A percentile compares a stretch with the other conserved stretches of the same genome.
Conservation (phyloP, 2,797 vertebrate genomes). For the Valencia hispanica region DNA sequence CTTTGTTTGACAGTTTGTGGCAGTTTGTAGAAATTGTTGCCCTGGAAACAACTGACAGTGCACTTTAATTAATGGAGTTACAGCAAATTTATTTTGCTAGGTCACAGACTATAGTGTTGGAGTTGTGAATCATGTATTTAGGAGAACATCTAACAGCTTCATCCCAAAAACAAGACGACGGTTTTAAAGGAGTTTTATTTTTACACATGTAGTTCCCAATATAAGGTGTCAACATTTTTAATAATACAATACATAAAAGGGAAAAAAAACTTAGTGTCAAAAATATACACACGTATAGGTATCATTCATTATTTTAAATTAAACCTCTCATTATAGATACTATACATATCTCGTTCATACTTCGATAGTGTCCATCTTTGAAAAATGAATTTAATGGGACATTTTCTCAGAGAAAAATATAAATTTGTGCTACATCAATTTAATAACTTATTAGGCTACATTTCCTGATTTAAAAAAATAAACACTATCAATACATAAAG, state of each 20-base stretch:
- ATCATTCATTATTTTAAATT: neutral
- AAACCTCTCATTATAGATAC: neutral
- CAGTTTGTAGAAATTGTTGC: conserved; percentile 1
- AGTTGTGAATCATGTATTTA: neutral
- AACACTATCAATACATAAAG: neutral
- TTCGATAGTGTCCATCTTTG: neutral
- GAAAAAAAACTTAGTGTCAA: neutral
- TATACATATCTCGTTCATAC: neutral
- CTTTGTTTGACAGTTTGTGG: neutral
- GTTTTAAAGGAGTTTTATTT: neutral
- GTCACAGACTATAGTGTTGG: neutral
- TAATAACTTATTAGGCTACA: neutral
- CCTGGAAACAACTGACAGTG: conserved; percentile 9
- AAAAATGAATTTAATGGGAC: neutral
- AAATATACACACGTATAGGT: neutral
- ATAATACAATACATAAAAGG: neutral
- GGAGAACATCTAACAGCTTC: neutral
- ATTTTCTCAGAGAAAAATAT: neutral
- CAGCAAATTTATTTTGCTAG: neutral
- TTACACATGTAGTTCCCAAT: neutral
- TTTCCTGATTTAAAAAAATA: neutral
- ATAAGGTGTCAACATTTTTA: neutral
- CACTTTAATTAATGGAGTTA: neutral
- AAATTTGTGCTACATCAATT: neutral
- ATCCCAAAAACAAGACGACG: neutral